Base-by-base conservation (phyloP, 2,113 vertebrate species). In the Chaetura pelagica region DNA sequence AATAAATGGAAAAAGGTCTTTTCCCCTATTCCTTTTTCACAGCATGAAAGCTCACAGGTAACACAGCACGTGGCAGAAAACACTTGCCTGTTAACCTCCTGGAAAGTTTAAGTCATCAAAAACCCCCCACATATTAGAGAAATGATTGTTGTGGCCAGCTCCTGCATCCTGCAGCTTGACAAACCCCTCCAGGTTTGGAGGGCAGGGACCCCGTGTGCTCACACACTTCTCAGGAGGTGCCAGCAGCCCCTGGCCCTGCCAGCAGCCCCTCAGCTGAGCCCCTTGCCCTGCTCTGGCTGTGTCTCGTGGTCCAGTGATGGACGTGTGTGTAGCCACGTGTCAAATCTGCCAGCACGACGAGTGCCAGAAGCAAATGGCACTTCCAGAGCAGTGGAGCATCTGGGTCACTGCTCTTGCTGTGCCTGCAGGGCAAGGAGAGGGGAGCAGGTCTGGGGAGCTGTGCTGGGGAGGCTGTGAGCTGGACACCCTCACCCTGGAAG, bases 341-440 rank as follows among this genome's bases (percentile, higher is more conserved):
- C 93, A 92, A 90, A 95, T 84, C 32, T 1, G 52, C 80, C 89
- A 59, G 80, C 83, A 63, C 2, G 34, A 55, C 12, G 68, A 86
- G 80, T 24, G 80, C 88, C 92, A 80, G 86, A 71, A 94, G 89
- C 86, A 93, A 94, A 92, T n/a, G 80, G 93, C 57, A 86, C 68
- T 94, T 95, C 87, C 27, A 82, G 91, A 84, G 83, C 72, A 38
- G 57, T 3, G 38, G 38, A 38, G 34, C 94, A 95, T 94, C 90
- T 94, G 95, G 94, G 95, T 97, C 95, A 95, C 72, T 38, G 86
- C 94, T 89, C 86, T 76, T 0, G 4, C 73, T 64, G 55, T 40
- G 96, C 86, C 79, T 83, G 61, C 0, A 5, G 90, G 90, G 72
- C 68, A 95, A 77, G 76, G 71, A 49, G 22, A 86, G 76, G 83